phyloP scores from a whole-genome alignment of 2,888 invertebrate genomes.

The Dendrolimus pini region DNA sequence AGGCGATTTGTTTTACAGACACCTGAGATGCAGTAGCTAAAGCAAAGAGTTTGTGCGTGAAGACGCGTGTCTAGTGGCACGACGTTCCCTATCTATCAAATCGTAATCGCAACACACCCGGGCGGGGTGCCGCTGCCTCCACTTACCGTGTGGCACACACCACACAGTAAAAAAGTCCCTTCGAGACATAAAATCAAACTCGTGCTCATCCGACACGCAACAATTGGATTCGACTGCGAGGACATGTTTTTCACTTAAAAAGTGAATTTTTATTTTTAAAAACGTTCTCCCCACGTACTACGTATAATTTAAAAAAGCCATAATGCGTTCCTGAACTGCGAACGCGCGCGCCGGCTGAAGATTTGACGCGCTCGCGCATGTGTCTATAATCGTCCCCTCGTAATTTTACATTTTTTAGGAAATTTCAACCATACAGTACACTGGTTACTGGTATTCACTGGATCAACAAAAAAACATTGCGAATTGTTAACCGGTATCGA shows the following conservation, averaged over 20 bases:
- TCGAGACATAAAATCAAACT: slow-evolving; percentile 65
- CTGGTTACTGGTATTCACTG: slow-evolving; percentile 52
- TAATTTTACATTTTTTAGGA: slow-evolving; percentile 62
- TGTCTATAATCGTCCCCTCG: slow-evolving; percentile 73
- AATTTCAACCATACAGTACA: slow-evolving; percentile 60
- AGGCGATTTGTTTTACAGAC: slow-evolving; percentile 1
- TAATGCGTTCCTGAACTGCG: slow-evolving; percentile 56
- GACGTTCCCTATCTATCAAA: not conserved
- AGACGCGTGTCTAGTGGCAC: slow-evolving; percentile 38
- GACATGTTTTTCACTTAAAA: slow-evolving; percentile 69
- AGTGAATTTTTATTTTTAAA: slow-evolving; percentile 71
- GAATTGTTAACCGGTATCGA: slow-evolving; percentile 57
- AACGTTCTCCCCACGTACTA: slow-evolving; percentile 54
- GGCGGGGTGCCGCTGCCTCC: slow-evolving; percentile 16
- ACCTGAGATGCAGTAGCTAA: slow-evolving; percentile 29
- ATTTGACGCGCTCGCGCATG: slow-evolving; percentile 76
- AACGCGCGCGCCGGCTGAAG: slow-evolving; percentile 72
- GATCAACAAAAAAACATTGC: slow-evolving; percentile 41
- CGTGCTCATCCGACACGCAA: slow-evolving; percentile 77
- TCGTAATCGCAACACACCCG: not conserved
- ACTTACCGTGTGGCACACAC: slow-evolving; percentile 51
- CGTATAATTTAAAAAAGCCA: slow-evolving; percentile 67
- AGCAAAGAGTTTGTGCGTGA: slow-evolving; percentile 40
- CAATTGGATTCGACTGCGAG: slow-evolving; percentile 69
- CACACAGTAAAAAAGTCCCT: slow-evolving; percentile 68